Evolutionary conservation across 1,140 invertebrate genomes (phyloP), one percentile per base, ranked within the genome.

Genomic region (Penaeus japonicus): DNA sequence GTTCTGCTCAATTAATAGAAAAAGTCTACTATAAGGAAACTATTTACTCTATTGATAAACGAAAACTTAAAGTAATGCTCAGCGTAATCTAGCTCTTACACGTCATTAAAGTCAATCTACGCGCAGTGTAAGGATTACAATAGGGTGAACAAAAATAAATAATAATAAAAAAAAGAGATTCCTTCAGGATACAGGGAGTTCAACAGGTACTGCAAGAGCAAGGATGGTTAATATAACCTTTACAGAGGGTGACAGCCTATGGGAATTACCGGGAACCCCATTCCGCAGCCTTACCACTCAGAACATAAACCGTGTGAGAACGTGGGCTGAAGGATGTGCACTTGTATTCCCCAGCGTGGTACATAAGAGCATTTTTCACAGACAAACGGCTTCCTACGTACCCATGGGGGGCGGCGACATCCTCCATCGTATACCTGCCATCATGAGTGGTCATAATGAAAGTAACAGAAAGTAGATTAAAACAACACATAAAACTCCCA

Each of bases 341-440:
- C 87, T 88, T 88, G 87, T 88, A 88, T 55, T 88, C 80, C 59
- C 87, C 87, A 47, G 80, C 80, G 87, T 88, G 87, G 87, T 88
- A 88, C 80, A 83, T 77, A 77, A 77, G 87, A 84, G 87, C 79
- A 35, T 83, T 88, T 83, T 53, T 81, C 87, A 88, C 87, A 35
- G 87, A 75, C 77, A 88, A 78, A 73, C 73, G 62, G 81, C 87
- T 88, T 81, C 53, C 39, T 75, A 75, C 53, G 73, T 70, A 84
- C 62, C 79, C 55, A 20, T 82, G 47, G 24, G 80, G 80, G 54
- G 27, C 70, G 27, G 65, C 32, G 12, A 73, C 17, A 65, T 83
- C 70, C 81, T n/a, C 39, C 80, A 83, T 82, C 81, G 87, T 82
- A 88, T 88, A 88, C 87, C 87, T 88, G 87, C 78, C 55, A 75